Percentiles rank a stretch among this genome's conserved stretches.
phyloP scores from a whole-genome alignment of 2,888 invertebrate genomes.

The Oscheius sp. region DNA sequence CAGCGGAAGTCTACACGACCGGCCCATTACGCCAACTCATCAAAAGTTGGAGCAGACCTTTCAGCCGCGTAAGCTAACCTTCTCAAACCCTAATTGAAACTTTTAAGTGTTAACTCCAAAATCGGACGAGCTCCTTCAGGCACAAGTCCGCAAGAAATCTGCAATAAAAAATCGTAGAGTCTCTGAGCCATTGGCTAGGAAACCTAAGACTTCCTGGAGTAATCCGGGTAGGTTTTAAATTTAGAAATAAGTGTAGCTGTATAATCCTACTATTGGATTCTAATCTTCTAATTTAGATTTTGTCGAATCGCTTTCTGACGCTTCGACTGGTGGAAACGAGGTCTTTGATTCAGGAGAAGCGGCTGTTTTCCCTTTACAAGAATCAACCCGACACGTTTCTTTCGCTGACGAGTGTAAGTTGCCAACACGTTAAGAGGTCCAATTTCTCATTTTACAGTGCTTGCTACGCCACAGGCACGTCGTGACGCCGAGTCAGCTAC shows the following conservation, averaged over 20 bases:
- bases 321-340: constrained; percentile 17
- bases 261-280: neutral
- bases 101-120: constrained; percentile 50
- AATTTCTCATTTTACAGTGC: neutral
- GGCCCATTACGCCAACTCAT: constrained; percentile 13
- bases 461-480: neutral
- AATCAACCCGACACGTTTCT: constrained; percentile 6
- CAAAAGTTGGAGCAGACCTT: constrained; percentile 13
- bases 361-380: neutral
- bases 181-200: constrained; percentile 25
- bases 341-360: constrained; percentile 23
- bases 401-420: constrained; percentile 18
- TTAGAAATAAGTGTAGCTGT: neutral
- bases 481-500: constrained; percentile 1
- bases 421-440: neutral
- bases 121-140: constrained; percentile 43
- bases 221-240: constrained; percentile 14
- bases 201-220: constrained; percentile 21
- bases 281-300: constrained; percentile 10
- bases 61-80: constrained; percentile 18
- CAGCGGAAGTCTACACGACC: constrained; percentile 20
- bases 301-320: constrained; percentile 10
- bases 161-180: constrained; percentile 11
- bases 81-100: neutral
- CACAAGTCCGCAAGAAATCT: constrained; percentile 30